Percentiles rank a stretch among this genome's conserved stretches.
Evolutionary conservation across 2,888 invertebrate genomes (phyloP).

Genomic region (Ferrisia virgata): DNA sequence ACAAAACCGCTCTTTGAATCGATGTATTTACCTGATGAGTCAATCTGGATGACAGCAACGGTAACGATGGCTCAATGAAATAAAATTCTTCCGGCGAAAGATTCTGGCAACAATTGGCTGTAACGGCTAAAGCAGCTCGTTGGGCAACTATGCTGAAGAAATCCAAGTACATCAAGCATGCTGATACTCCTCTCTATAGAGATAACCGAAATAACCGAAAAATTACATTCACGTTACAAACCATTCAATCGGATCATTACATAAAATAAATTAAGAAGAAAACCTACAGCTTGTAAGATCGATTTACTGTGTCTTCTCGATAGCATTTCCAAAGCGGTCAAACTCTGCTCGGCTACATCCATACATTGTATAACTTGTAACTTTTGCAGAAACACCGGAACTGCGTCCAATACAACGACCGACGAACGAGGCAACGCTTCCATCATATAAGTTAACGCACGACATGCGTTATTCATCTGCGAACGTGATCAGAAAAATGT

Average conservation of each 20-base stretch:
- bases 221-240: background rate
- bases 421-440: slow-evolving; percentile 96
- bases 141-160: slow-evolving; percentile 99
- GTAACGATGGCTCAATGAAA: slow-evolving; percentile 82
- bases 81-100: slow-evolving; percentile 91
- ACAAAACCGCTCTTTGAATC: background rate
- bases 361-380: slow-evolving; percentile 97
- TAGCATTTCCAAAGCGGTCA: slow-evolving; percentile 95
- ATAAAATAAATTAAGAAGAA: background rate
- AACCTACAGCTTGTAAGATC: slow-evolving; percentile 81
- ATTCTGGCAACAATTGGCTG: slow-evolving; percentile 96
- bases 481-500: slow-evolving; percentile 45
- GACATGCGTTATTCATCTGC: slow-evolving; percentile 96
- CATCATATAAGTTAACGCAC: slow-evolving; percentile 98
- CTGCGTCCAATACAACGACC: slow-evolving; percentile 92
- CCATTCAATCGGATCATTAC: too few relatives aligned
- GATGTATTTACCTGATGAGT: slow-evolving; percentile 54
- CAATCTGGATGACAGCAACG: slow-evolving; percentile 70
- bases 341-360: slow-evolving; percentile 98
- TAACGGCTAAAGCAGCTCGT: slow-evolving; percentile 90
- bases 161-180: slow-evolving; percentile 93
- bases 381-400: slow-evolving; percentile 95
- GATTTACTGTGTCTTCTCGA: slow-evolving; percentile 94
- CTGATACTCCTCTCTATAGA: slow-evolving; percentile 84
- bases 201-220: background rate